A percentile compares a stretch with the other conserved stretches of the same genome.
These are phyloP conservation scores for Mirounga angustirostris DNA, from an alignment of 2,113 vertebrate genomes.

Conservation along the genomic window DNA sequence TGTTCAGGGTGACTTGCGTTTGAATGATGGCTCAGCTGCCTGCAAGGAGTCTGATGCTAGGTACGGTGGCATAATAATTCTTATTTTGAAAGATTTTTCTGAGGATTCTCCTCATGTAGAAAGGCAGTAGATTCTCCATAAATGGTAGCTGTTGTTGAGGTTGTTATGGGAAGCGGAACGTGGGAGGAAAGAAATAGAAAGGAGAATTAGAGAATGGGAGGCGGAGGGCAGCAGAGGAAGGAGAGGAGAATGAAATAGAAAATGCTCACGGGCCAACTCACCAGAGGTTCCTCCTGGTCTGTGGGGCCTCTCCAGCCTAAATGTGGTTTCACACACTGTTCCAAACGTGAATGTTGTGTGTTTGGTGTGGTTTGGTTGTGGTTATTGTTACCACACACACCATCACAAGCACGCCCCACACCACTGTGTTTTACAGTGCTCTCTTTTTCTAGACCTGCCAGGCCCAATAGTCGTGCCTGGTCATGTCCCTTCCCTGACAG, in stretches of 20 bases:
- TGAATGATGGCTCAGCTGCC: neutral
- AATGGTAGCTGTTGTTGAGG: neutral
- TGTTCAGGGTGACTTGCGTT: neutral
- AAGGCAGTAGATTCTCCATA: neutral
- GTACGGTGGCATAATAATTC: neutral
- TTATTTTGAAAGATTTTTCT: neutral
- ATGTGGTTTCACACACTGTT: neutral
- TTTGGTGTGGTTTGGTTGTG: neutral
- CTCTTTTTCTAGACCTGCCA: neutral
- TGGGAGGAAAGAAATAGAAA: neutral
- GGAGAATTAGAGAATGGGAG: neutral
- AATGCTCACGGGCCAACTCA: neutral
- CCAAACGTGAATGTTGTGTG: neutral
- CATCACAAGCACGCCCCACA: neutral
- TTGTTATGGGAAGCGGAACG: neutral
- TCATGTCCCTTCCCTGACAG: neutral
- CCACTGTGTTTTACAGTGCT: neutral
- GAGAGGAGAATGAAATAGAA: neutral
- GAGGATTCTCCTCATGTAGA: neutral
- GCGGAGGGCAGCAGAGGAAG: neutral
- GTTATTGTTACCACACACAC: neutral
- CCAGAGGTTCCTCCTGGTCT: slow-evolving; percentile 1
- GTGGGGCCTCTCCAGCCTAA: neutral
- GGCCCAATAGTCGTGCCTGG: neutral
- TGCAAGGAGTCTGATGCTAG: neutral